These are phyloP conservation scores for Crossocerus cetratus DNA, from an alignment of 2,888 invertebrate species.

Conservation along the genomic window DNA sequence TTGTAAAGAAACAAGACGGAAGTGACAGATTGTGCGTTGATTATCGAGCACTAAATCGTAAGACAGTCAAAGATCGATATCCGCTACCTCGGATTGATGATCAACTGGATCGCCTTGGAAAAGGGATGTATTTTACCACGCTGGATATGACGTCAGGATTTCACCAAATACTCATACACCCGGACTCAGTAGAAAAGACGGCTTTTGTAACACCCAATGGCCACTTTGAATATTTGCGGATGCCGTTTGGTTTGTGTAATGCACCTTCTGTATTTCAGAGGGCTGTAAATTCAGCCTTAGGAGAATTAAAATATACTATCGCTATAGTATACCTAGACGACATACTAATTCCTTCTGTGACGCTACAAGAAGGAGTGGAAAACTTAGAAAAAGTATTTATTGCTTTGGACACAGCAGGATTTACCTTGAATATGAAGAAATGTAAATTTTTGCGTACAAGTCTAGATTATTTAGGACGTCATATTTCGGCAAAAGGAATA, in stretches of 20 bases:
- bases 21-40: neutral
- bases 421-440: neutral
- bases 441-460: neutral
- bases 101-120: neutral
- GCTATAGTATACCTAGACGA: neutral
- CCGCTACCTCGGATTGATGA: neutral
- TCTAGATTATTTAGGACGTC: neutral
- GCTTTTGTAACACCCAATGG: neutral
- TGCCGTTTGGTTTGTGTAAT: neutral
- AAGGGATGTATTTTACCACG: neutral
- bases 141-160: neutral
- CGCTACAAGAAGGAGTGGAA: neutral
- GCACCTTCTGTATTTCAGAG: neutral
- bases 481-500: neutral
- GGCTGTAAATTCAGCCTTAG: neutral
- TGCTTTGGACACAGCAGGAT: neutral
- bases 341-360: neutral
- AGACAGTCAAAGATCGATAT: neutral
- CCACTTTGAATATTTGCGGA: neutral
- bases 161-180: neutral
- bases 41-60: neutral
- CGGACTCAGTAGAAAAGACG: neutral
- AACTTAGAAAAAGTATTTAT: neutral
- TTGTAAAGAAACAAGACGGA: neutral
- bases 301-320: neutral